Base-by-base conservation (phyloP, 2,797 vertebrate genomes). In the Ctenopoma multispine region DNA sequence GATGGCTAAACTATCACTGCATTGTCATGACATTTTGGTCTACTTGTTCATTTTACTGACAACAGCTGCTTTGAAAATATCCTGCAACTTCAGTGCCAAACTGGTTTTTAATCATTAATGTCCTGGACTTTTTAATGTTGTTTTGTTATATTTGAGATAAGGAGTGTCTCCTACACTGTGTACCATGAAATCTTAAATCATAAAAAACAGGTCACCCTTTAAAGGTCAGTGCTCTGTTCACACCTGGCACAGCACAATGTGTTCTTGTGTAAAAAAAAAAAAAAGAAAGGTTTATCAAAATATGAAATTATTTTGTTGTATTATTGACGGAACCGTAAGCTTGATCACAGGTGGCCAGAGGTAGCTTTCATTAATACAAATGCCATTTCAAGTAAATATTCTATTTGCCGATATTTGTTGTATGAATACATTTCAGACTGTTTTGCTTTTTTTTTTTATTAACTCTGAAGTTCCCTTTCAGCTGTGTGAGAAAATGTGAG, bases 71-170 rank as follows among this genome's bases (percentile, higher is more conserved):
- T 91, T 87, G 59, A 83, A 83, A 80, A 83, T 78, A 20, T 76
- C 78, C 61, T 70, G 67, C 72, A 79, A 82, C 82, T 86, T 82
- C 75, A 82, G 93, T 94, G 93, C 92, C 93, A 94, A 94, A 94
- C 89, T 72, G 67, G 74, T 85, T 91, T 93, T 24, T 86, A 38
- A 85, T 69, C 79, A n/a, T n/a, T n/a, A 74, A 74, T 49, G 60
- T 83, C 72, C 63, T 74, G 79, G 82, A 87, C 80, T 85, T 92
- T 91, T 77, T 87, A 89, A 88, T 77, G 70, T 82, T 82, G 78
- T 90, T 90, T 89, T 90, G 73, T 90, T 87, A 92, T 67, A 80
- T 48, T 53, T 59, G 77, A 51, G 75, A 83, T 29, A 56, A 71
- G 54, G 67, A 85, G 50, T 54, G 41, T 87, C 66, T 76, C 70